Evolutionary conservation across 2,797 vertebrate species (phyloP), one percentile per base, ranked within the genome.

Genomic region (Anguilla anguilla): DNA sequence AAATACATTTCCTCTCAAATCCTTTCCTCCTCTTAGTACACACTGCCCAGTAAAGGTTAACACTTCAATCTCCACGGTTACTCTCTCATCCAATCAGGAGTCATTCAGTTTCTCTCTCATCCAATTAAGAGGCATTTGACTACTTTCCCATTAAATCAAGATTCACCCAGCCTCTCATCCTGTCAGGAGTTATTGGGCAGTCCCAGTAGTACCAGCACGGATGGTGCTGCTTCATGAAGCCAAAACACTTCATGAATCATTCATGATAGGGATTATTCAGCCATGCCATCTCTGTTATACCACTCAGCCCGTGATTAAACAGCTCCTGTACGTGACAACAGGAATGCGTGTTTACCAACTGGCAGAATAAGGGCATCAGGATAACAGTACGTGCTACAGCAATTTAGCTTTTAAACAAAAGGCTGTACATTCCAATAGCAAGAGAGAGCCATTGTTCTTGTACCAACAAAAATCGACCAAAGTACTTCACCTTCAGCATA

Each of bases 41-140:
- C 55, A 88, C 77, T 51, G n/a, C 74, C 17, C 28, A 69, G 64
- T 57, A 69, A 86, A 81, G 72, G 72, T n/a, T 74, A 39, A 35
- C 39, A 82, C 74, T 61, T 83, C 57, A 83, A 64, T 64, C 55
- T 83, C 77, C 22, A 51, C n/a, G 10, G 15, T 72, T 11, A 25
- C 74, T 57, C 57, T 87, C 59, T 87, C 86, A 43, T 46, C 86
- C 53, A 59, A 55, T 79, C 69, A 53, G 22, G 28, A 55, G 1
- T 57, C 51, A 82, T 83, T 17, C 72, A 77, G 35, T 57, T 28
- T 49, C 31, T 57, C 55, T 84, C 51, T 31, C 83, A 84, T 28
- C 28, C n/a, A 84, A 57, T 53, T n/a, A 53, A 57, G 55, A 55
- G 51, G 10, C 22, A 31, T 31, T 22, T 55, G 49, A 57, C 55